Conservation (phyloP, 1,140 invertebrate genomes). For the Hyposmocoma kahamanoa region DNA sequence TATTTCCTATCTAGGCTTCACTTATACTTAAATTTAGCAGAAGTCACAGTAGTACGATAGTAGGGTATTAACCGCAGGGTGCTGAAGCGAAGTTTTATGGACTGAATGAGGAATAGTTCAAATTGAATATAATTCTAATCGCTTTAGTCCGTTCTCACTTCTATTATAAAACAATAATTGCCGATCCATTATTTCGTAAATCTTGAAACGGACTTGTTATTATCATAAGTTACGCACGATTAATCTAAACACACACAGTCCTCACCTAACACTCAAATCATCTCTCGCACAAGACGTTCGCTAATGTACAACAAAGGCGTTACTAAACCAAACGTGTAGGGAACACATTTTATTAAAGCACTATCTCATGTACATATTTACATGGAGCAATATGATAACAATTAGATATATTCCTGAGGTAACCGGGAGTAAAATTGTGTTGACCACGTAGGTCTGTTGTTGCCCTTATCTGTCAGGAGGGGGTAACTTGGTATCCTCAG, state of each 20-base stretch:
- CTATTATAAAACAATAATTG: conserved; percentile 31
- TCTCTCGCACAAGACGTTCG: conserved; percentile 17
- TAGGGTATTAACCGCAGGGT: conserved; percentile 31
- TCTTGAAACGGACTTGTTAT: conserved; percentile 17
- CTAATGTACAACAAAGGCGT: conserved; percentile 24
- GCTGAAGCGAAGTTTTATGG: conserved; percentile 40
- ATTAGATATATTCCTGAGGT: conserved; percentile 28
- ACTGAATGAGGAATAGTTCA: conserved; percentile 35
- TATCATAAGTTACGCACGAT: conserved; percentile 18
- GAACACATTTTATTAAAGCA: conserved; percentile 67
- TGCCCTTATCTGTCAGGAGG: conserved; percentile 70
- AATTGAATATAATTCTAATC: conserved; percentile 29
- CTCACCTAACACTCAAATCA: conserved; percentile 21
- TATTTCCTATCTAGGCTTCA: conserved; percentile 31
- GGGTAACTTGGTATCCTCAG: conserved; percentile 76
- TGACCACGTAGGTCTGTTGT: no score
- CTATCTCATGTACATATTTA: conserved; percentile 70
- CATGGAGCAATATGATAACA: conserved; percentile 45
- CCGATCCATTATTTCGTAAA: no score
- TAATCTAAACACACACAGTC: conserved; percentile 42
- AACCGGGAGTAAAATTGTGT: conserved; percentile 6
- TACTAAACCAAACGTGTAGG: conserved; percentile 31
- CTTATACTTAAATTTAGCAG: conserved; percentile 25
- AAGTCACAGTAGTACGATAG: conserved; percentile 30
- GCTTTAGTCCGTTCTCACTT: conserved; percentile 20